Evolutionary conservation across 2,888 invertebrate genomes (phyloP), one percentile per base, ranked within the genome.

Genomic region (Microctonus hyperodae): DNA sequence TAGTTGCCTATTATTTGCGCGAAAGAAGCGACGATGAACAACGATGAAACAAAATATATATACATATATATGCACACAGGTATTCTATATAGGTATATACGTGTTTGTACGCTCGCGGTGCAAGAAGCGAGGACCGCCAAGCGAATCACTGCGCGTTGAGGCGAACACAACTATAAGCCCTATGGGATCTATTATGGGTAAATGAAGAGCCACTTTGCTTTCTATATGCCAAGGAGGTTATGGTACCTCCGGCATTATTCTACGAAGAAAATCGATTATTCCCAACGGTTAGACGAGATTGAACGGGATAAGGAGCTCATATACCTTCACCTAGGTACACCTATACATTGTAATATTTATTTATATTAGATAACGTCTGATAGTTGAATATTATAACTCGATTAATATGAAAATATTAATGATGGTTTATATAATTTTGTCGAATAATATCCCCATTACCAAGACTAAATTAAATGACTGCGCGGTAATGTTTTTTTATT

Each of bases 1-100:
- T 77, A 76, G 74, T 73, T 72, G 74, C 71, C 74, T 75, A 76
- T 77, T 79, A 78, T 79, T 77, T 76, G 76, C 74, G 67, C 74
- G 73, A 70, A 67, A 70, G 67, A 70, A 66, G 70, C 58, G 50
- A 53, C 40, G 37, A 31, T 59, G 37, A 57, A 58, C 28, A 31
- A 56, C 31, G 37, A 55, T 40, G 37, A 51, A 28, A 33, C 25
- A 40, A n/a, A 48, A 16, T 44, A 20, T 44, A 44, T 44, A 16
- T 16, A 44, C 16, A 44, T 7, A 44, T 16, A 28, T 28, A 28
- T n/a, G n/a, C 28, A 28, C 28, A 28, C 28, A 28, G 28, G 51
- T 35, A 57, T 40, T 13, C 28, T 37, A 6, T 23, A 51, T 55
- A 7, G 44, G 16, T n/a, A 44, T n/a, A 3, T n/a, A 65, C 44